phyloP scores from a whole-genome alignment of 2,888 invertebrate species.

The Buathra laborator region DNA sequence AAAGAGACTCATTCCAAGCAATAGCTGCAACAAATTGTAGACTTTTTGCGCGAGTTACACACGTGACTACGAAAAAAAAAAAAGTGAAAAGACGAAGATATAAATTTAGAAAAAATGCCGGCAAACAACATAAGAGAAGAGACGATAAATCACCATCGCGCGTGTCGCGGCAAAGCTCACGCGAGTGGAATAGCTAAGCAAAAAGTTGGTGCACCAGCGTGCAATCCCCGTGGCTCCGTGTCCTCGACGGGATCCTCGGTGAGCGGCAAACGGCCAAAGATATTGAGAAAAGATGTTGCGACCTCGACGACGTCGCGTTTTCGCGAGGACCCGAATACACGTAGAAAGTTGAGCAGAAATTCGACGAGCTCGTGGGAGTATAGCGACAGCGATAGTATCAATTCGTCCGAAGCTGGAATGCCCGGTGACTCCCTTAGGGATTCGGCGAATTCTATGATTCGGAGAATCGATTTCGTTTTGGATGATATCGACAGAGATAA shows the following conservation, averaged over 20 bases:
- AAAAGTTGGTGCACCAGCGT: constrained; percentile 83
- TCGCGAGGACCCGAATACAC: constrained; percentile 86
- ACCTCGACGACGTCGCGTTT: constrained; percentile 78
- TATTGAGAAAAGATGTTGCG: constrained; percentile 26
- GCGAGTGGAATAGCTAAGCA: constrained; percentile 90
- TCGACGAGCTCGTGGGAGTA: constrained; percentile 89
- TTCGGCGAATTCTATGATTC: constrained; percentile 73
- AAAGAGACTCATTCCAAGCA: too few species aligned
- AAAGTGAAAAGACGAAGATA: not conserved
- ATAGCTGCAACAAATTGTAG: too few species aligned
- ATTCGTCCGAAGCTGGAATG: constrained; percentile 83
- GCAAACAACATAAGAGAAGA: constrained; percentile 85
- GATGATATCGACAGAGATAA: constrained; percentile 75
- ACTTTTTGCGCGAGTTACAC: too few species aligned
- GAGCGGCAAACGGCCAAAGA: constrained; percentile 75
- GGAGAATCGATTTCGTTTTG: constrained; percentile 75
- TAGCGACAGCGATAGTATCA: constrained; percentile 89
- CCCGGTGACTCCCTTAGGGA: constrained; percentile 67
- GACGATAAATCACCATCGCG: constrained; percentile 87
- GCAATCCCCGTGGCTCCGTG: constrained; percentile 79
- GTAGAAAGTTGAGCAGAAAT: constrained; percentile 87
- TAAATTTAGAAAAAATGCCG: constrained; percentile 77
- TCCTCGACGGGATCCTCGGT: constrained; percentile 74
- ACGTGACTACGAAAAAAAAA: not conserved
- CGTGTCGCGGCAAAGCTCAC: constrained; percentile 92